Base-by-base conservation (phyloP, 2,797 vertebrate species). In the Nannoperca obscura region DNA sequence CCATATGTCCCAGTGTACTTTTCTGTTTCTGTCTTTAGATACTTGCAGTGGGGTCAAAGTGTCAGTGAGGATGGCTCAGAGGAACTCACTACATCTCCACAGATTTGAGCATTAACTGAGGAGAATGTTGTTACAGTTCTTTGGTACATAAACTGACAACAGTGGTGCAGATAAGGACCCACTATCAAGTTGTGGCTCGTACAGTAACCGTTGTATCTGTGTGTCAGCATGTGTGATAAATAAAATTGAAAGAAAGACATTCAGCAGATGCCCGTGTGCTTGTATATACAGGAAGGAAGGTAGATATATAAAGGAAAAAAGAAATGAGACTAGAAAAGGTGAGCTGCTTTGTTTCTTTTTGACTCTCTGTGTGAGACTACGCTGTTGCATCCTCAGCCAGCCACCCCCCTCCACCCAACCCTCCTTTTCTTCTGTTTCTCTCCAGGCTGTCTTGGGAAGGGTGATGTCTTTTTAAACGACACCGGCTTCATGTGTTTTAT, bases 381-480 rank as follows among this genome's bases (percentile, higher is more conserved):
- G 13, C 49, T n/a, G 58, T 72, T 72, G 50, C 40, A 64, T 78
- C 73, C 70, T 73, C 68, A 55, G 30, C 57, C 38, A 44, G 24
- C 52, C 30, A 14, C 8, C 50, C 38, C 7, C 73, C n/a, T n/a
- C n/a, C 64, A 36, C 71, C 62, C 50, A 32, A 49, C 54, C 46
- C 54, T 78, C 49, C 62, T 62, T 22, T 75, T 67, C 71, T 42
- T 80, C 65, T 71, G 59, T 84, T 78, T 82, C 85, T 82, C 86
- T 82, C 34, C 72, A 71, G 69, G 81, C 84, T 76, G 82, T 82
- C 88, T 81, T 69, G 73, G 68, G 72, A 89, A 81, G 83, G 81
- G 76, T 78, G 77, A 91, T 91, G 82, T 86, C 81, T 88, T 87
- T 90, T 87, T 88, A 87, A 93, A 87, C 52, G 63, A 79, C 54